A percentile compares a stretch with the other conserved stretches of the same genome.
phyloP scores from a whole-genome alignment of 1,140 invertebrate genomes.

The Orussus abietinus region DNA sequence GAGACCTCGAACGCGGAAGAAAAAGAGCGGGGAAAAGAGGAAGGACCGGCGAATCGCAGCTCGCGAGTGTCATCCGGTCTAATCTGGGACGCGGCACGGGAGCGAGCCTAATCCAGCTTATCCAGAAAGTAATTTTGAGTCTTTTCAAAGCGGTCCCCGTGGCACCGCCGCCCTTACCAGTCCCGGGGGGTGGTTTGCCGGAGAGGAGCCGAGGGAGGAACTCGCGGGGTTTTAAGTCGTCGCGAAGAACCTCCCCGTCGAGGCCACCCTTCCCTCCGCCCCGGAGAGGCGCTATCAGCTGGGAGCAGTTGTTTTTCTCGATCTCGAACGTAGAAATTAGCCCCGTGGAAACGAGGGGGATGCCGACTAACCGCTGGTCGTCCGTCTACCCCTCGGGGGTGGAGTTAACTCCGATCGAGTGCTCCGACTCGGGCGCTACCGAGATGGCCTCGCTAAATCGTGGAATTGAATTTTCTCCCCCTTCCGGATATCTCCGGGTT shows the following conservation, averaged over 20 bases:
- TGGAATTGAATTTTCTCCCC: background rate
- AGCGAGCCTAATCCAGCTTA: constrained; percentile 55
- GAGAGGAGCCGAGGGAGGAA: constrained; percentile 16
- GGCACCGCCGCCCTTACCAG: constrained; percentile 1
- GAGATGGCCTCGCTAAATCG: too few relatives aligned
- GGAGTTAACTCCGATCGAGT: too few relatives aligned
- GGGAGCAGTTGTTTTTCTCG: constrained; percentile 35
- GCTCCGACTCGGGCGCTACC: too few relatives aligned
- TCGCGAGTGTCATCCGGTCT: constrained; percentile 44
- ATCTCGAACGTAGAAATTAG: constrained; percentile 36
- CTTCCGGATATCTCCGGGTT: background rate
- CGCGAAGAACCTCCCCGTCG: constrained; percentile 26
- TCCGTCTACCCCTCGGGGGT: too few relatives aligned
- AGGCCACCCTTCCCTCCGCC: constrained; percentile 12
- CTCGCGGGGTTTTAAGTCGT: constrained; percentile 30
- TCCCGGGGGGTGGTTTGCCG: constrained; percentile 1
- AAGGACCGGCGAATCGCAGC: constrained; percentile 12
- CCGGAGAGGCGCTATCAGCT: constrained; percentile 27
- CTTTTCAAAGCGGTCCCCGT: constrained; percentile 44
- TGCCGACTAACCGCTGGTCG: too few relatives aligned
- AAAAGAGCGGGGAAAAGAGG: constrained; percentile 30
- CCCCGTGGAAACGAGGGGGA: too few relatives aligned
- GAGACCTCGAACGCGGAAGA: constrained; percentile 17
- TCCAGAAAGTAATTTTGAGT: constrained; percentile 56
- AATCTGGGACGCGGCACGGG: constrained; percentile 47